Evolutionary conservation across 2,888 invertebrate genomes (phyloP), one percentile per base, ranked within the genome.

Genomic region (Synanthedon andrenaeformis): DNA sequence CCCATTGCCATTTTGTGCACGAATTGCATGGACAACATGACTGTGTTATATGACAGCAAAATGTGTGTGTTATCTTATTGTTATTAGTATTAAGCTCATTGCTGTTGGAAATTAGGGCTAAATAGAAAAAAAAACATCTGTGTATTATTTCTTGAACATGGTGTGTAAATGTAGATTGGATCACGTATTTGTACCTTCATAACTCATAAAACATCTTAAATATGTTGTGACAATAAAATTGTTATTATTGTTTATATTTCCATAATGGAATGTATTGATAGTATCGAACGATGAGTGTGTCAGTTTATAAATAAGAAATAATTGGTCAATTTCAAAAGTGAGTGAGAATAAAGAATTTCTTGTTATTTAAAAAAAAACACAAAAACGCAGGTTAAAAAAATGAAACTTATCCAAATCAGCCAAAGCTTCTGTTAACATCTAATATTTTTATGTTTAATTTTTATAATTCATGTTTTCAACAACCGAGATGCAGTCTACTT

Each of bases 141-240:
- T 28, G 6, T 28, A 8, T 35, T 35, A 35, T 35, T 35, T 35
- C 35, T 35, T 35, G 35, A 35, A 35, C 35, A 35, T 35, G 35
- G 35, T 35, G 35, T 35, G 35, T 35, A 35, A 35, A 10, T 35
- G 35, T 35, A 35, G 35, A 28, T 28, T 28, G 8, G 35, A 35
- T 35, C 8, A 10, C 35, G 35, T 35, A 35, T 35, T 35, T 42
- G 51, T 42, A 28, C 23, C n/a, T 51, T 51, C 51, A 51, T 54
- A 13, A 49, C 51, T 41, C 45, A 45, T 14, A 13, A 45, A 14
- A n/a, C 45, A 45, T 64, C 52, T 62, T 57, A 57, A 62, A 65
- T 67, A 63, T 75, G 62, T 69, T 66, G 66, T 72, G 76, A 76
- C 75, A 76, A 76, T 76, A 74, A 23, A 23, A 72, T 62, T 64